Evolutionary conservation across 1,140 invertebrate genomes (phyloP).

Genomic region (Drosophila persimilis): DNA sequence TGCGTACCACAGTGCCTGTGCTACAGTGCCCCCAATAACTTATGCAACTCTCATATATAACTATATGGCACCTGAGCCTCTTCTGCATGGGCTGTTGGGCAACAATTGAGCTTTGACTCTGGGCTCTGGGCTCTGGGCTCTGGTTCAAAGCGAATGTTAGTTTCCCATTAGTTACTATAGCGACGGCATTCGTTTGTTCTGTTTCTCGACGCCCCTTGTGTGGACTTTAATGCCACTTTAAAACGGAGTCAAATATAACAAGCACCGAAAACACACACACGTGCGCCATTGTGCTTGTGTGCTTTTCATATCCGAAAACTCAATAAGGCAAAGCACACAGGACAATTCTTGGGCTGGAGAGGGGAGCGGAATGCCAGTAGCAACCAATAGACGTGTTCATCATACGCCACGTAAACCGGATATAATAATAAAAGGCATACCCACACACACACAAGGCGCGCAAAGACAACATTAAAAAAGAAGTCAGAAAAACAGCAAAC

Average conservation of each 20-base stretch:
- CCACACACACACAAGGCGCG: conserved; percentile 20
- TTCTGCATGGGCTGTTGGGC: too few species aligned
- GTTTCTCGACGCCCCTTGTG: conserved; percentile 25
- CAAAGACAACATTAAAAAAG: conserved; percentile 65
- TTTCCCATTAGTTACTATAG: conserved; percentile 38
- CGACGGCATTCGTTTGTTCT: conserved; percentile 20
- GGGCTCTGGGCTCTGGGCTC: too few species aligned
- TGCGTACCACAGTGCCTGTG: too few species aligned
- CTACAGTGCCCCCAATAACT: too few species aligned
- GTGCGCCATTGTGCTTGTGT: conserved; percentile 23
- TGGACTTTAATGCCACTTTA: conserved; percentile 43
- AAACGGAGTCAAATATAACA: conserved; percentile 52
- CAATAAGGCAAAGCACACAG: conserved; percentile 49
- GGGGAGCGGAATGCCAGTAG: conserved; percentile 30
- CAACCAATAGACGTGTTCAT: conserved; percentile 72
- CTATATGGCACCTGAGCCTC: too few species aligned
- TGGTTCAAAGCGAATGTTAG: conserved; percentile 4
- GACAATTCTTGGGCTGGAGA: conserved; percentile 11
- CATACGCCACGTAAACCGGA: conserved; percentile 74
- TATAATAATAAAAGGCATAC: conserved; percentile 67
- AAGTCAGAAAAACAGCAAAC: conserved; percentile 58
- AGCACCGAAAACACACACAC: conserved; percentile 18
- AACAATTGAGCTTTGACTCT: too few species aligned
- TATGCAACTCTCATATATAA: too few species aligned
- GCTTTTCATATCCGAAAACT: conserved; percentile 45